A percentile compares a stretch with the other conserved stretches of the same genome.
phyloP scores from a whole-genome alignment of 2,797 vertebrate species.

The Buceros bicornis region DNA sequence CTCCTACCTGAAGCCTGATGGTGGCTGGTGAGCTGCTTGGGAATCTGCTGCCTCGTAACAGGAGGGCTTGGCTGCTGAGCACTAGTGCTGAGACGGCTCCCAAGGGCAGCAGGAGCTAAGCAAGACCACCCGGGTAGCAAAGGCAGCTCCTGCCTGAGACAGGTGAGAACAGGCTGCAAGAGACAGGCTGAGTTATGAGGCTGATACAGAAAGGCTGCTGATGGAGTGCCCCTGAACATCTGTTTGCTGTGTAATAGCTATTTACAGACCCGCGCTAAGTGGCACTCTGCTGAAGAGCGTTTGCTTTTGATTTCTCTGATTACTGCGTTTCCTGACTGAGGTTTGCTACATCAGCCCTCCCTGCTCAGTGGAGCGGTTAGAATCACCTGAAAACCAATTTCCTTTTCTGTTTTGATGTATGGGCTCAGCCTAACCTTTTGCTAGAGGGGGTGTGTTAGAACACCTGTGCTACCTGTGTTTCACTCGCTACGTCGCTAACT shows the following conservation, averaged over 20 bases:
- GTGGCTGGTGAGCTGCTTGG: neutral
- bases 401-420: neutral
- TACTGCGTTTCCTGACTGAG: neutral
- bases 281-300: conserved; percentile 27
- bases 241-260: neutral
- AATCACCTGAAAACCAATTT: conserved; percentile 17
- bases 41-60: accelerated
- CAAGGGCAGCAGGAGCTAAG: neutral
- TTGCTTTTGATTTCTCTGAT: conserved; percentile 33
- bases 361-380: neutral
- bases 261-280: conserved; percentile 22
- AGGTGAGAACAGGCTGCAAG: neutral
- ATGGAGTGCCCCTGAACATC: neutral
- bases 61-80: neutral
- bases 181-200: neutral
- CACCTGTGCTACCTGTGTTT: neutral
- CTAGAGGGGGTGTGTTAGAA: neutral
- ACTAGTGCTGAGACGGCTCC: neutral
- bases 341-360: conserved; percentile 24
- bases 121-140: neutral
- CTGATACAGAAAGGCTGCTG: neutral
- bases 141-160: neutral
- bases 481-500: neutral
- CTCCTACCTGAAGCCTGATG: neutral
- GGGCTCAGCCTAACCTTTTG: neutral